phyloP scores from a whole-genome alignment of 2,113 vertebrate species.

The Gallinago paraguaiae region DNA sequence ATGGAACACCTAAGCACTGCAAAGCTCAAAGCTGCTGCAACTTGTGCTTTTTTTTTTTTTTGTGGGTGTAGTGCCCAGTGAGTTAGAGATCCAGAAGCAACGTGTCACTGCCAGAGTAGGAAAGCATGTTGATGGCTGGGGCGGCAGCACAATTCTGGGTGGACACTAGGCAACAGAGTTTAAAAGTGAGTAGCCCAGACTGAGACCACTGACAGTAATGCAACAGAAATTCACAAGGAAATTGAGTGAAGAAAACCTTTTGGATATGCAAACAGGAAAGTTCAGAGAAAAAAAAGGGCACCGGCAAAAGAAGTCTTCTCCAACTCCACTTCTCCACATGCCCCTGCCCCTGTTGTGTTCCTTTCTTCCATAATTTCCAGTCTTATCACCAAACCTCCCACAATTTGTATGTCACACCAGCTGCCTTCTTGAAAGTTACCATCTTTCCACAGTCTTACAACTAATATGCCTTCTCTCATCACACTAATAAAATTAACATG shows the following conservation, averaged over 20 bases:
- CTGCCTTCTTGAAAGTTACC: neutral
- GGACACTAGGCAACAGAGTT: neutral
- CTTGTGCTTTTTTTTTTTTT: neutral
- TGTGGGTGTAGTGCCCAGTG: neutral
- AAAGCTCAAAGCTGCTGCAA: neutral
- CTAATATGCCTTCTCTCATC: neutral
- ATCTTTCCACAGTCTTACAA: neutral
- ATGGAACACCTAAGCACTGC: neutral
- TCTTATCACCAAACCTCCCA: neutral
- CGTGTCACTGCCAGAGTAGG: neutral
- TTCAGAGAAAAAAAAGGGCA: neutral
- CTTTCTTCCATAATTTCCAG: neutral
- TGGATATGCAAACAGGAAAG: neutral
- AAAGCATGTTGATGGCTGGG: neutral
- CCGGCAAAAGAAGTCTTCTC: neutral
- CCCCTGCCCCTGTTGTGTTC: fast-evolving
- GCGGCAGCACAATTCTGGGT: neutral
- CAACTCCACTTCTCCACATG: neutral
- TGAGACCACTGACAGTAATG: neutral
- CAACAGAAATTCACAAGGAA: neutral
- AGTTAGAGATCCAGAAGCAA: neutral
- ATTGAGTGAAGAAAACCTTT: neutral
- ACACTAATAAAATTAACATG: neutral
- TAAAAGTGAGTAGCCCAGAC: neutral
- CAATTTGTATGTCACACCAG: neutral